Evolutionary conservation across 1,140 invertebrate species (phyloP).

Genomic region (Fopius arisanus): DNA sequence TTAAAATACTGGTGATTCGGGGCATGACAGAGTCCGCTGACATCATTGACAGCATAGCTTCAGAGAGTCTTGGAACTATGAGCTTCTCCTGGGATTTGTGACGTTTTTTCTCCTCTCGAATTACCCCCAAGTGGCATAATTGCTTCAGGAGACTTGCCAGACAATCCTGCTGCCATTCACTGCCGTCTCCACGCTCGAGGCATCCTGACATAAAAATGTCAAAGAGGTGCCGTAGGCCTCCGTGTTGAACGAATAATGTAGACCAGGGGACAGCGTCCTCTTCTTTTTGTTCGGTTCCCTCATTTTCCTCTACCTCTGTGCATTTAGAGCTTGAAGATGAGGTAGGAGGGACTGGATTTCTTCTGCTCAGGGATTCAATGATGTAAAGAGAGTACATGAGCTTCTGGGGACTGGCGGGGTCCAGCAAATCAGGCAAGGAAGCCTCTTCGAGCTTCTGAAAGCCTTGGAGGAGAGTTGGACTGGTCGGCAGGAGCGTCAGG

Average conservation of each 20-base stretch:
- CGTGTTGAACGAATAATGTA: constrained; percentile 83
- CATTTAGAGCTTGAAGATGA: neutral
- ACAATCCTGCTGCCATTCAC: constrained; percentile 95
- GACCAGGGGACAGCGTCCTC: constrained; percentile 70
- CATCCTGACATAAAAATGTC: constrained; percentile 90
- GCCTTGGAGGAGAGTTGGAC: constrained; percentile 81
- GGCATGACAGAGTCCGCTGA: constrained; percentile 82
- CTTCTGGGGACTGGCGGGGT: constrained; percentile 89
- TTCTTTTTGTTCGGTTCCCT: constrained; percentile 43
- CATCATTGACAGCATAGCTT: constrained; percentile 83
- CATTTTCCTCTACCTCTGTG: neutral
- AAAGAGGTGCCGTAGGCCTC: constrained; percentile 86
- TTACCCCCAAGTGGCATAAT: constrained; percentile 84
- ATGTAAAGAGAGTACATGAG: constrained; percentile 95
- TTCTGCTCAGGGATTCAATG: constrained; percentile 76
- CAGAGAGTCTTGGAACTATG: constrained; percentile 71
- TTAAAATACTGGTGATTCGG: constrained; percentile 84
- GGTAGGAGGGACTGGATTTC: constrained; percentile 3
- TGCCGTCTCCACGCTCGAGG: constrained; percentile 71
- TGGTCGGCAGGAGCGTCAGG: constrained; percentile 88
- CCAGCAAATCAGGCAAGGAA: constrained; percentile 77
- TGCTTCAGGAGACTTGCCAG: constrained; percentile 85
- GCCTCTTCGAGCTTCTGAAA: constrained; percentile 78
- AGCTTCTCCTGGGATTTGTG: constrained; percentile 69
- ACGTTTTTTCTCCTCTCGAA: constrained; percentile 64